A percentile compares a stretch with the other conserved stretches of the same genome.
Evolutionary conservation across 2,888 invertebrate species (phyloP).

Genomic region (Fragum whitleyi): DNA sequence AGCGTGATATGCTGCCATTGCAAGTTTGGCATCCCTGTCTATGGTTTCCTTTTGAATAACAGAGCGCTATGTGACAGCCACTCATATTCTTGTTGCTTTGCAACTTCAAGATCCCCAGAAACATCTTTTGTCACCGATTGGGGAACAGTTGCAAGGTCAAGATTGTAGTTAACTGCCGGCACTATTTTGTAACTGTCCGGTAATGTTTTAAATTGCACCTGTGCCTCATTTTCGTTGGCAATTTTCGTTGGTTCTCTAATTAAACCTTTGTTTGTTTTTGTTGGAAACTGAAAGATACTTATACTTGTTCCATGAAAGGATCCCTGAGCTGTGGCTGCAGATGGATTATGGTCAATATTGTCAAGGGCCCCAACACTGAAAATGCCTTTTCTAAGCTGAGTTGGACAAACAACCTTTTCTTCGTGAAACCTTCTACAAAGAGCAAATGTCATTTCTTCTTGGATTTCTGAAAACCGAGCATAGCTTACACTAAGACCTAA

Average conservation of each 20-base stretch:
- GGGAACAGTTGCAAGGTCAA: background rate
- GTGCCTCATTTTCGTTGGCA: background rate
- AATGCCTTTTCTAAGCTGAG: conserved; percentile 36
- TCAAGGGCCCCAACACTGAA: conserved; percentile 63
- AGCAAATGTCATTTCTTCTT: background rate
- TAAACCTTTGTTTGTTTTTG: background rate
- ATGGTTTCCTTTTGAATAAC: background rate
- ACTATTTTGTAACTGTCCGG: conserved; percentile 8
- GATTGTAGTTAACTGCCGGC: background rate
- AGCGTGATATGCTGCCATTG: conserved; percentile 55
- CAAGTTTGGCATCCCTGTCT: background rate
- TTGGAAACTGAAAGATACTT: conserved; percentile 48
- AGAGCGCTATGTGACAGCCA: background rate
- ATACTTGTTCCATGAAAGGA: conserved; percentile 66
- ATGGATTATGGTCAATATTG: conserved; percentile 65
- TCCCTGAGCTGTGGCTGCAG: conserved; percentile 54
- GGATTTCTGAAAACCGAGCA: conserved; percentile 40
- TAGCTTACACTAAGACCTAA: conserved; percentile 62
- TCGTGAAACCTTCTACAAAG: conserved; percentile 8
- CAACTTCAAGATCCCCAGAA: background rate
- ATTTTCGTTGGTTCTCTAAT: background rate
- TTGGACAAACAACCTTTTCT: conserved; percentile 54
- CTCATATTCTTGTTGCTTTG: background rate
- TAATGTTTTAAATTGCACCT: background rate
- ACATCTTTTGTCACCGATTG: background rate